These are phyloP conservation scores for Scopus umbretta DNA, from an alignment of 2,113 vertebrate species.

Conservation along the genomic window DNA sequence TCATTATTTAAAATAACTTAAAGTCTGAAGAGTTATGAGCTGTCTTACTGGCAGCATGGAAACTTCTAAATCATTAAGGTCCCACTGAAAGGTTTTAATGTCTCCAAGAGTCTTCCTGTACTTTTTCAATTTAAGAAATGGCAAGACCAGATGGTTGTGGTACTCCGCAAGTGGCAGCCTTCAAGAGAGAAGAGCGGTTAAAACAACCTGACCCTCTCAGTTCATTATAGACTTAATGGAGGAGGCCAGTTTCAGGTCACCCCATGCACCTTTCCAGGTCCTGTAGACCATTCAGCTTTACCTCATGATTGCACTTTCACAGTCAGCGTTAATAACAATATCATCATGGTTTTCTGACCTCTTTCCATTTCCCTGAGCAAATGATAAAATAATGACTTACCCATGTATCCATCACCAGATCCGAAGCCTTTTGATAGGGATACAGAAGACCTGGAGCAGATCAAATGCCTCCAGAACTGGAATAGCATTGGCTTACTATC, in stretches of 20 bases:
- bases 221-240: background rate
- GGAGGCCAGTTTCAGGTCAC: background rate
- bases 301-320: background rate
- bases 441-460: background rate
- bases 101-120: background rate
- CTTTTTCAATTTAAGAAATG: background rate
- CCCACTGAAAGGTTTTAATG: background rate
- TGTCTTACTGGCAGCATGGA: background rate
- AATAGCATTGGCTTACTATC: background rate
- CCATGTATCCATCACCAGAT: background rate
- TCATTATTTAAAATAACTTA: background rate
- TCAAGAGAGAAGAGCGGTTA: background rate
- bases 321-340: background rate
- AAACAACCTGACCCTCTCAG: background rate
- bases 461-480: background rate
- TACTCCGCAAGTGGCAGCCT: background rate
- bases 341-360: background rate
- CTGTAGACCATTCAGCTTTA: background rate
- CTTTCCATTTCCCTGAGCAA: background rate
- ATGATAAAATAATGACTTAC: background rate
- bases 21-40: background rate
- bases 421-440: background rate
- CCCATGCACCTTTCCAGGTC: background rate
- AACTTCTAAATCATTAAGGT: background rate
- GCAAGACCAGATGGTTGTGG: background rate